Evolutionary conservation across 2,797 vertebrate species (phyloP).

Genomic region (Botia almorhae): DNA sequence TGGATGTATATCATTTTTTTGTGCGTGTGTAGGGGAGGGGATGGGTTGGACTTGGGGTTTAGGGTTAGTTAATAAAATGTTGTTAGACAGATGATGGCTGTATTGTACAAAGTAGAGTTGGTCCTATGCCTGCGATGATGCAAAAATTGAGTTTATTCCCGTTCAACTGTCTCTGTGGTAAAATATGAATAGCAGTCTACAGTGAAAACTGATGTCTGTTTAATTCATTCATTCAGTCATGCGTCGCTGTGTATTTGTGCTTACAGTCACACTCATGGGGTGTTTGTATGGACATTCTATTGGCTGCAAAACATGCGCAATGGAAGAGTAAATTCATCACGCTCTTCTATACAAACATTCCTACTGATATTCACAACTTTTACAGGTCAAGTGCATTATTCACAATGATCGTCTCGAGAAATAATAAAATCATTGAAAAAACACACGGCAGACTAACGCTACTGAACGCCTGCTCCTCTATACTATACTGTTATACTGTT

Average conservation of each 20-base stretch:
- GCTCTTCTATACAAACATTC: not conserved
- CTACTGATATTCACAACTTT: no score
- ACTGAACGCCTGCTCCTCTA: no score
- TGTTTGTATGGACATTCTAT: not conserved
- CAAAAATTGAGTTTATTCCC: constrained; percentile 80
- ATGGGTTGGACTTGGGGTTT: constrained; percentile 54
- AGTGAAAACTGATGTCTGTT: constrained; percentile 64
- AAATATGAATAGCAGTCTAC: constrained; percentile 84
- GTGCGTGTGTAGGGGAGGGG: constrained; percentile 45
- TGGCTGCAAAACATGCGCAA: not conserved
- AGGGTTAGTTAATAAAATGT: constrained; percentile 78
- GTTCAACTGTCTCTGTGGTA: constrained; percentile 79
- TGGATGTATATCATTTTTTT: constrained; percentile 73
- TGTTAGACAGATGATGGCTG: constrained; percentile 75
- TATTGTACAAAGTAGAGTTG: constrained; percentile 84
- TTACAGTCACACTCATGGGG: not conserved
- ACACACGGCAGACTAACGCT: not conserved
- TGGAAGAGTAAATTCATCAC: not conserved
- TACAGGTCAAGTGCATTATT: no score
- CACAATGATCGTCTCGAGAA: not conserved
- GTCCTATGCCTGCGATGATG: constrained; percentile 79
- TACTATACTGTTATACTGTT: no score
- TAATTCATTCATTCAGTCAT: constrained; percentile 68
- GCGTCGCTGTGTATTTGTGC: constrained; percentile 21
- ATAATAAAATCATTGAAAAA: not conserved